Evolutionary conservation across 2,113 vertebrate genomes (phyloP).

Genomic region (Isichthys henryi): DNA sequence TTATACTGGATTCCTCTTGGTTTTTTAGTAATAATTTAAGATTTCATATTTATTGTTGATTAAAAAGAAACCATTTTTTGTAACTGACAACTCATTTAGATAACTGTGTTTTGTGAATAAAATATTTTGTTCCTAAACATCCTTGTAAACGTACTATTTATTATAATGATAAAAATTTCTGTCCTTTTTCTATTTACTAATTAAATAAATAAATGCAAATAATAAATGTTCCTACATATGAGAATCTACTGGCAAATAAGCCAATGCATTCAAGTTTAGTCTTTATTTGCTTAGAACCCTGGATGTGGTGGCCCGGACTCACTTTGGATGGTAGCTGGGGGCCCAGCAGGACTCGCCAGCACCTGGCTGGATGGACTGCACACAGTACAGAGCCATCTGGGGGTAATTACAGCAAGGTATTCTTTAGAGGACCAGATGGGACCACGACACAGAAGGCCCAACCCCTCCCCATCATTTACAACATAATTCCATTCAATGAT

Average conservation of each 20-base stretch:
- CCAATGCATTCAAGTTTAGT: conserved; percentile 42
- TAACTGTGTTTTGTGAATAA: background rate
- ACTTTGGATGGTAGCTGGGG: conserved; percentile 72
- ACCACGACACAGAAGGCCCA: conserved; percentile 72
- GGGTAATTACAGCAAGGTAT: conserved; percentile 99
- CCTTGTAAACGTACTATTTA: background rate
- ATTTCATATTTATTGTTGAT: background rate
- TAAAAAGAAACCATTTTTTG: background rate
- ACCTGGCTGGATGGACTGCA: conserved; percentile 89
- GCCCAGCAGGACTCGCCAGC: conserved; percentile 87
- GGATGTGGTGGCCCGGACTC: conserved; percentile 77
- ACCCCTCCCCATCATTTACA: conserved; percentile 95
- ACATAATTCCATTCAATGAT: conserved; percentile 99
- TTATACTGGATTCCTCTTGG: background rate
- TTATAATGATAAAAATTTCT: background rate
- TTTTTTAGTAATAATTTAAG: background rate
- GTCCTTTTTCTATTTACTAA: background rate
- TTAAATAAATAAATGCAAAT: background rate
- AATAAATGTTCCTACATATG: background rate
- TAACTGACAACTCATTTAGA: background rate
- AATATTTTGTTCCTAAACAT: background rate
- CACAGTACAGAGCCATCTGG: conserved; percentile 92
- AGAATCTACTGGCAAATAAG: background rate
- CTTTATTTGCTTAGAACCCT: conserved; percentile 75
- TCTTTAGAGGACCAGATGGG: conserved; percentile 99